A percentile compares a stretch with the other conserved stretches of the same genome.
These are phyloP conservation scores for Hyperoplus lanceolatus DNA, from an alignment of 2,797 vertebrate species.

Conservation along the genomic window DNA sequence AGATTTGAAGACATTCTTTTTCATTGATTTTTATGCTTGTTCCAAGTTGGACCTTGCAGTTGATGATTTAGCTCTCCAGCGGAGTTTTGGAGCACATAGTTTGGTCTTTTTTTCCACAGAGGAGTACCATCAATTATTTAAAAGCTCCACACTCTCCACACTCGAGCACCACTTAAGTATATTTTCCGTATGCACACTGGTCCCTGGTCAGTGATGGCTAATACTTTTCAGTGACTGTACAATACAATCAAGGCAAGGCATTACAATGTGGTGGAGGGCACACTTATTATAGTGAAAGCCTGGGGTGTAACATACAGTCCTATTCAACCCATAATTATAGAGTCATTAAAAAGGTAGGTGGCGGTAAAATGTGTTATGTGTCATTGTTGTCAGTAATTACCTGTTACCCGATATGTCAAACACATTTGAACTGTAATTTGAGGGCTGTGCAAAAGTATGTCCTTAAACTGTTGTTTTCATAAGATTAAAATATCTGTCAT, in stretches of 20 bases:
- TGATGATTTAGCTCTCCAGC: constrained; percentile 49
- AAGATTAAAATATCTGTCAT: constrained; percentile 2
- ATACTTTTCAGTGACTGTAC: neutral
- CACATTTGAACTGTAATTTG: constrained; percentile 1
- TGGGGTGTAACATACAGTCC: neutral
- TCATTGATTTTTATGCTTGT: constrained; percentile 63
- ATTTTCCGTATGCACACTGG: neutral
- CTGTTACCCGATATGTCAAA: neutral
- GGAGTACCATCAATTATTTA: neutral
- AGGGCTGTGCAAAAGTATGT: neutral
- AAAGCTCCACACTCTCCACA: neutral
- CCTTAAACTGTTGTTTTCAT: neutral
- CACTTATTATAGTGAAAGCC: no score
- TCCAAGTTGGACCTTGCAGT: constrained; percentile 48
- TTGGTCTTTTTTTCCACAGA: neutral
- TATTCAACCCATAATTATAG: neutral
- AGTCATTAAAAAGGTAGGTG: no score
- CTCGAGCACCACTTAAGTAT: neutral
- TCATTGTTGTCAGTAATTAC: neutral
- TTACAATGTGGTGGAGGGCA: no score
- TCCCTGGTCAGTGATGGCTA: neutral
- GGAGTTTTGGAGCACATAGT: constrained; percentile 18
- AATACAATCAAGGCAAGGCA: no score
- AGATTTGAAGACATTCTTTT: constrained; percentile 48
- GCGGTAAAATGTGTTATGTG: neutral